Conservation (phyloP, 2,797 vertebrate genomes). For the Microctenopoma steveboyesi region DNA sequence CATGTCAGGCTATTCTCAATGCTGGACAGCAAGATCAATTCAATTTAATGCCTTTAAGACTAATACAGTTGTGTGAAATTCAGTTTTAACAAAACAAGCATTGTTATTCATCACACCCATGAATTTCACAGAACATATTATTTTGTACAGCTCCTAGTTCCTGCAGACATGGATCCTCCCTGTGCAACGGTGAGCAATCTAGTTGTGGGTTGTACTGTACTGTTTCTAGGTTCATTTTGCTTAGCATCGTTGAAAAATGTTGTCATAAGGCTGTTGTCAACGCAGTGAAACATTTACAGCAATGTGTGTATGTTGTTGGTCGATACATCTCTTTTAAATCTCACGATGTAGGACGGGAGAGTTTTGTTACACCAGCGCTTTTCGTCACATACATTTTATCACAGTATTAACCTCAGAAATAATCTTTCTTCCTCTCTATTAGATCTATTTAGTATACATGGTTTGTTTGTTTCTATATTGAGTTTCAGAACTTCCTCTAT, state of each 20-base stretch:
- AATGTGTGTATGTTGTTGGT: not conserved
- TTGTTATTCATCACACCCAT: not conserved
- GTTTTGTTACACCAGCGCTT: conserved; percentile 10
- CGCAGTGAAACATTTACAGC: not conserved
- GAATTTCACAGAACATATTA: not conserved
- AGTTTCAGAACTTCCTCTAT: too few relatives aligned
- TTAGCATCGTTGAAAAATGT: too few relatives aligned
- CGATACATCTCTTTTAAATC: not conserved
- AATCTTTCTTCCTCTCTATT: too few relatives aligned
- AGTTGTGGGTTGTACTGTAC: conserved; percentile 18
- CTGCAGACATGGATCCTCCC: conserved; percentile 43
- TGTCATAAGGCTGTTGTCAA: not conserved
- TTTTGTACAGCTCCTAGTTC: conserved; percentile 30
- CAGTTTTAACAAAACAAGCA: not conserved
- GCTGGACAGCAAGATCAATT: conserved; percentile 57
- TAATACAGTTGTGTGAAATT: not conserved
- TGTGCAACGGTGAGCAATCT: conserved; percentile 46
- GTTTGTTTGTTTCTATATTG: too few relatives aligned
- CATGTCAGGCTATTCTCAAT: conserved; percentile 39
- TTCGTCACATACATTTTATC: not conserved
- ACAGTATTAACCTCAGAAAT: too few relatives aligned
- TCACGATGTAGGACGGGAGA: not conserved
- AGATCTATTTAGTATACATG: too few relatives aligned
- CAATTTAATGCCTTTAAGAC: conserved; percentile 21
- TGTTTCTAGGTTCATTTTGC: too few relatives aligned